Conservation (phyloP, 2,113 vertebrate species). For the Tricholaema leucomelas region DNA sequence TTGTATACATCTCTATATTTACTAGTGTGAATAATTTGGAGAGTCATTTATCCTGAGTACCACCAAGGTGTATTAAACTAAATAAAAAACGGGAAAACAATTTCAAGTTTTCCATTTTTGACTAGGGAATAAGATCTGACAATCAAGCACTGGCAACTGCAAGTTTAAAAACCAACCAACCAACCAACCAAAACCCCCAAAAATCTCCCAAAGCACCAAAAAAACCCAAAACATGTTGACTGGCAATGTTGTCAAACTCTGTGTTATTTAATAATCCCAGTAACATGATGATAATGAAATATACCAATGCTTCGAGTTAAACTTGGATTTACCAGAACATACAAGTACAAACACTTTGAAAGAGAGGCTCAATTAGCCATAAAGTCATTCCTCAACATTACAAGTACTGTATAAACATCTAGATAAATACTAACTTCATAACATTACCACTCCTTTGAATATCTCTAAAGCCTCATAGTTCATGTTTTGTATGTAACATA, state of each 20-base stretch:
- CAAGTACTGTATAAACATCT: neutral
- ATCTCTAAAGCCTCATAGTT: neutral
- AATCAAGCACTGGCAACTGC: neutral
- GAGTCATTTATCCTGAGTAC: neutral
- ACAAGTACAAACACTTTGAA: neutral
- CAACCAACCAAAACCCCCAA: neutral
- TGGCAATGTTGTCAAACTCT: neutral
- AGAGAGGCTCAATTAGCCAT: neutral
- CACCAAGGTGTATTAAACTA: neutral
- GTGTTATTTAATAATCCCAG: neutral
- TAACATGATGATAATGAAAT: neutral
- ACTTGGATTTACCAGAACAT: neutral
- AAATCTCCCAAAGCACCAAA: no score
- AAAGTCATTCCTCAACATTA: neutral
- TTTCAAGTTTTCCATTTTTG: neutral
- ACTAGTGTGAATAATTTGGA: neutral
- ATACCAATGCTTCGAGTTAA: neutral
- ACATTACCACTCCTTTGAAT: neutral
- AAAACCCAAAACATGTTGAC: no score
- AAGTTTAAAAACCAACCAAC: no score
- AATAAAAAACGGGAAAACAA: neutral
- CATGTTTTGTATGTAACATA: neutral
- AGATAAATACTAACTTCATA: neutral
- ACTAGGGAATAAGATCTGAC: neutral
- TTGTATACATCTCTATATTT: neutral